Percentiles rank a stretch among this genome's conserved stretches.
Evolutionary conservation across 1,140 invertebrate genomes (phyloP).

Genomic region (Hestina assimilis): DNA sequence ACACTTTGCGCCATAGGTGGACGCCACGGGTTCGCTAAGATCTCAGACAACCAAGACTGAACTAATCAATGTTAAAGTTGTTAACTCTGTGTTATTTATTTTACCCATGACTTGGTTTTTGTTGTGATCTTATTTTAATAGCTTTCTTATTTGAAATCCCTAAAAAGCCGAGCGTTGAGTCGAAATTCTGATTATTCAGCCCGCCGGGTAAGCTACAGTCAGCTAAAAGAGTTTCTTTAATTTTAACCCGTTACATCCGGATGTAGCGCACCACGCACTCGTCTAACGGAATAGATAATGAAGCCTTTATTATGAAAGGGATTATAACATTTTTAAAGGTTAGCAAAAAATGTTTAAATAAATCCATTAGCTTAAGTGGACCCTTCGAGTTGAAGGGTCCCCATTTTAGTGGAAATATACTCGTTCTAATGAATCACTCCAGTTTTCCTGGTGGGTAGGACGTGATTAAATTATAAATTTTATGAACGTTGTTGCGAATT

Average conservation of each 20-base stretch:
- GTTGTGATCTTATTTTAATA: conserved; percentile 63
- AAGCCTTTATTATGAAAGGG: conserved; percentile 15
- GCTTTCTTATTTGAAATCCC: conserved; percentile 63
- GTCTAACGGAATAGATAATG: conserved; percentile 31
- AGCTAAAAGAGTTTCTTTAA: too few relatives aligned
- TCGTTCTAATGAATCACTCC: conserved; percentile 7
- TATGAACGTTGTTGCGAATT: too few relatives aligned
- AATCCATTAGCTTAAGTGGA: conserved; percentile 25
- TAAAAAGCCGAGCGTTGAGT: conserved; percentile 53
- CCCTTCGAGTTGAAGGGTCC: not conserved
- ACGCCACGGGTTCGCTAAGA: too few relatives aligned
- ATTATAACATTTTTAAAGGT: conserved; percentile 25
- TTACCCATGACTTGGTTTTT: conserved; percentile 30
- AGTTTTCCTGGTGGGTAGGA: not conserved
- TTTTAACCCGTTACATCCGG: conserved; percentile 9
- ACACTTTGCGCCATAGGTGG: too few relatives aligned
- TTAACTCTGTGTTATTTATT: too few relatives aligned
- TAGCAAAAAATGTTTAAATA: conserved; percentile 25
- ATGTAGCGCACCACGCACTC: conserved; percentile 29
- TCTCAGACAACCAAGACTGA: too few relatives aligned
- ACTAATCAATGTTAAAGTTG: too few relatives aligned
- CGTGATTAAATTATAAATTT: conserved; percentile 1
- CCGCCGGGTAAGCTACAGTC: conserved; percentile 28
- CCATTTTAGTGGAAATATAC: conserved; percentile 12
- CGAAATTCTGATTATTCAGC: conserved; percentile 58